These are phyloP conservation scores for Epizoanthus fatuus DNA, from an alignment of 92 coral and sea anemone genomes.

Conservation along the genomic window DNA sequence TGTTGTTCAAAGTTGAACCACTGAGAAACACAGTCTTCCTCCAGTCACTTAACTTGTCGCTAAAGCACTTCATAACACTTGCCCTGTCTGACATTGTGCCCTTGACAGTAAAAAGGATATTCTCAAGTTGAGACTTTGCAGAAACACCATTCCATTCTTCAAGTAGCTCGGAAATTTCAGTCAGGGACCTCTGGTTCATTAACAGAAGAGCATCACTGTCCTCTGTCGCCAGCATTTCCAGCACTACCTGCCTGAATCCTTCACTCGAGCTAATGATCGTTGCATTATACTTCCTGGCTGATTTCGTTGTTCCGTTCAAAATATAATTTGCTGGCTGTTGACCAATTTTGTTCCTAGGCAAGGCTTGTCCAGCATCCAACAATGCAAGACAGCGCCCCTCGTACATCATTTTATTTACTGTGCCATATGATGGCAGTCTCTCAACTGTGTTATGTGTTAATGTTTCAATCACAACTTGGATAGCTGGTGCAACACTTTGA, in stretches of 20 bases:
- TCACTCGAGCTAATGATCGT: too few relatives aligned
- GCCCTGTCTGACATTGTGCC: conserved; percentile 29
- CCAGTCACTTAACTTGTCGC: background rate
- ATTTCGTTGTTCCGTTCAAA: too few relatives aligned
- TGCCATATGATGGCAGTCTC: background rate
- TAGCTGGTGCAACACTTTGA: background rate
- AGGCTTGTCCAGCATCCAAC: too few relatives aligned
- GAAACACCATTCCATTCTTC: conserved; percentile 27
- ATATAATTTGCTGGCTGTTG: too few relatives aligned
- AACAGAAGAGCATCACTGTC: too few relatives aligned
- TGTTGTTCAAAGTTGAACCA: conserved; percentile 10
- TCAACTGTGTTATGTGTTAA: background rate
- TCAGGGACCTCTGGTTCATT: too few relatives aligned
- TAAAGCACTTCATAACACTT: conserved; percentile 5
- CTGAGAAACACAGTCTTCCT: background rate
- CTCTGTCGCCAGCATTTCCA: too few relatives aligned
- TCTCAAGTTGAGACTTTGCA: background rate
- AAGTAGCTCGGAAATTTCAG: background rate
- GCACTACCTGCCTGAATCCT: too few relatives aligned
- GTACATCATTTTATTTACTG: background rate
- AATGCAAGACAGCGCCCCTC: background rate
- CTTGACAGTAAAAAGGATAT: background rate
- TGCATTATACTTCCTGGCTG: too few relatives aligned
- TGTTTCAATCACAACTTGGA: background rate
- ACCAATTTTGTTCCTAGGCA: too few relatives aligned